Evolutionary conservation across 2,797 vertebrate genomes (phyloP).

Genomic region (Poecile montanus): DNA sequence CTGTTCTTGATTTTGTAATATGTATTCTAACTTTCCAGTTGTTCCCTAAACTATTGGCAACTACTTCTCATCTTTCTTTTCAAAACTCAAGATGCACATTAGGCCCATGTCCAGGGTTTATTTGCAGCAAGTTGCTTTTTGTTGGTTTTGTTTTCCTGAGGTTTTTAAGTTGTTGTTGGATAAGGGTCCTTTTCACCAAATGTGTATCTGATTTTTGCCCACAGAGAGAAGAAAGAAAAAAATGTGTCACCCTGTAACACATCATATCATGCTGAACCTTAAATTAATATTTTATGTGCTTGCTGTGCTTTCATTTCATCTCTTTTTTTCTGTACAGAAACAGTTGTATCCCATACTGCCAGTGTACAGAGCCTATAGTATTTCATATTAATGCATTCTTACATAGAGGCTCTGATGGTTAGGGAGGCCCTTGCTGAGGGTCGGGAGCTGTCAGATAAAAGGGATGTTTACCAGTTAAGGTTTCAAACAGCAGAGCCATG

Average conservation of each 20-base stretch:
- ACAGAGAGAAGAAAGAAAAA: neutral
- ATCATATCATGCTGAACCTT: neutral
- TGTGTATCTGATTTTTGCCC: neutral
- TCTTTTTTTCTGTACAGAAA: neutral
- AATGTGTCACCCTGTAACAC: neutral
- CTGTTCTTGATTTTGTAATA: neutral
- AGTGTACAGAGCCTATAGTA: neutral
- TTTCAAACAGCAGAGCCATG: slow-evolving; percentile 1
- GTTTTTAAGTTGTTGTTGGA: neutral
- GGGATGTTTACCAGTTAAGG: neutral
- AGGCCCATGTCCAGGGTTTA: neutral
- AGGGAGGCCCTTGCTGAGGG: neutral
- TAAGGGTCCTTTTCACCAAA: neutral
- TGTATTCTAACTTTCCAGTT: neutral
- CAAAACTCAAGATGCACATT: neutral
- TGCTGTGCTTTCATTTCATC: slow-evolving; percentile 3
- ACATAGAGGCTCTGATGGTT: neutral
- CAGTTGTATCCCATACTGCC: neutral
- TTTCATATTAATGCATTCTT: slow-evolving; percentile 42
- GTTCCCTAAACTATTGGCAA: neutral
- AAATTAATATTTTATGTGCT: slow-evolving; percentile 45
- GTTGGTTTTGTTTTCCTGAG: neutral
- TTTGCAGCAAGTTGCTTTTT: neutral
- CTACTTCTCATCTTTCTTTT: neutral
- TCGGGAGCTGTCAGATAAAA: slow-evolving; percentile 26